Evolutionary conservation across 2,113 vertebrate species (phyloP).

Genomic region (Polyodon spathula): DNA sequence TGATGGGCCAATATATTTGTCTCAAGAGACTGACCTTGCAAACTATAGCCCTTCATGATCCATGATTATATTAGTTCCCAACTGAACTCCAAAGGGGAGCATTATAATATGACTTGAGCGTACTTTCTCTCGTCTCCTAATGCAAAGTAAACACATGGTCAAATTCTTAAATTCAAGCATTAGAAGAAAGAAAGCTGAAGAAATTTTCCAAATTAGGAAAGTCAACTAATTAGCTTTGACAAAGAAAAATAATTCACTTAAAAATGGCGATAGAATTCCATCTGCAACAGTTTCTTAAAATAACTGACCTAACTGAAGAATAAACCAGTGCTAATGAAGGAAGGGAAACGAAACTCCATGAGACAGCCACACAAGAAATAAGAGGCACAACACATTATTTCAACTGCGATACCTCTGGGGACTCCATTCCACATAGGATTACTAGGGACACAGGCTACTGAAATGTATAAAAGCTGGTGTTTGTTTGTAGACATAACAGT

Average conservation of each 20-base stretch:
- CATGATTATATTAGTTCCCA: too few relatives aligned
- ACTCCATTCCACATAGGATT: background rate
- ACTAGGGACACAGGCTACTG: background rate
- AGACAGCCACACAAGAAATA: background rate
- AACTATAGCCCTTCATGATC: too few relatives aligned
- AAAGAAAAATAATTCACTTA: slow-evolving; percentile 19
- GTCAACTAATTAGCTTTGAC: slow-evolving; percentile 12
- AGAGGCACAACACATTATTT: background rate
- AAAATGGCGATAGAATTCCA: background rate
- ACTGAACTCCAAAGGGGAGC: background rate
- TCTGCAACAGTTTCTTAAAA: slow-evolving; percentile 1
- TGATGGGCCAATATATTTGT: too few relatives aligned
- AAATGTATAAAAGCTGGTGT: background rate
- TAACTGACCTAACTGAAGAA: background rate
- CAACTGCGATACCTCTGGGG: background rate
- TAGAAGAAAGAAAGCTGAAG: background rate
- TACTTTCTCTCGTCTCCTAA: background rate
- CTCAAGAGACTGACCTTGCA: too few relatives aligned
- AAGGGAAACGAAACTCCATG: background rate
- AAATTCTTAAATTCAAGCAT: background rate
- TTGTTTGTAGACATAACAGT: background rate
- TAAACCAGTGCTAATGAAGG: background rate
- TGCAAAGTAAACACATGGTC: background rate
- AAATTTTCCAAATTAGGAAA: slow-evolving; percentile 5
- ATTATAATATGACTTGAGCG: background rate